Percentiles rank a stretch among this genome's conserved stretches.
These are phyloP conservation scores for Musca domestica DNA, from an alignment of 1,140 invertebrate genomes.

Conservation along the genomic window DNA sequence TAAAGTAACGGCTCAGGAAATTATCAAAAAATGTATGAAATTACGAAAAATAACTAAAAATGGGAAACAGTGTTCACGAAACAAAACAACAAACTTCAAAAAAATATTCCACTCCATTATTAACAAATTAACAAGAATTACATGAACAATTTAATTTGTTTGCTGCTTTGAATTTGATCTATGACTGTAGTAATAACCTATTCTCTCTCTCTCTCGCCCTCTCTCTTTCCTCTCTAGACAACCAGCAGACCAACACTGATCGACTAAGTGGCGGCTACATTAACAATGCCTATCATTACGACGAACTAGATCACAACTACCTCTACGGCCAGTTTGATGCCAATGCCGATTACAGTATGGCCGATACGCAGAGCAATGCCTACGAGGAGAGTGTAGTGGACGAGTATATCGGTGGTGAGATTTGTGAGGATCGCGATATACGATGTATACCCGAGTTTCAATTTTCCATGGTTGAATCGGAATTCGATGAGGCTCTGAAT, in stretches of 20 bases:
- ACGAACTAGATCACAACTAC: conserved; percentile 47
- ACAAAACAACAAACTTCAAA: no score
- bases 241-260: neutral
- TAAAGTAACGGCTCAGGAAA: no score
- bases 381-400: conserved; percentile 4
- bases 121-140: neutral
- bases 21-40: no score
- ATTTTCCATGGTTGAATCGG: conserved; percentile 57
- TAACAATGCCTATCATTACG: conserved; percentile 39
- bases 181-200: neutral
- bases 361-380: neutral
- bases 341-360: conserved; percentile 24
- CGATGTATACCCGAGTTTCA: conserved; percentile 50
- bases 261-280: conserved; percentile 31
- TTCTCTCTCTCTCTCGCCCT: neutral
- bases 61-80: neutral
- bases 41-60: no score
- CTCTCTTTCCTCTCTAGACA: neutral
- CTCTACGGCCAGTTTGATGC: conserved; percentile 43
- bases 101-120: neutral
- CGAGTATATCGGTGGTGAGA: conserved; percentile 16
- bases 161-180: neutral
- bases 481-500: conserved; percentile 63
- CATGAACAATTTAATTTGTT: no score
- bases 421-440: conserved; percentile 25